Evolutionary conservation across 2,797 vertebrate genomes (phyloP).

Genomic region (Pangasius sanitwongsei): DNA sequence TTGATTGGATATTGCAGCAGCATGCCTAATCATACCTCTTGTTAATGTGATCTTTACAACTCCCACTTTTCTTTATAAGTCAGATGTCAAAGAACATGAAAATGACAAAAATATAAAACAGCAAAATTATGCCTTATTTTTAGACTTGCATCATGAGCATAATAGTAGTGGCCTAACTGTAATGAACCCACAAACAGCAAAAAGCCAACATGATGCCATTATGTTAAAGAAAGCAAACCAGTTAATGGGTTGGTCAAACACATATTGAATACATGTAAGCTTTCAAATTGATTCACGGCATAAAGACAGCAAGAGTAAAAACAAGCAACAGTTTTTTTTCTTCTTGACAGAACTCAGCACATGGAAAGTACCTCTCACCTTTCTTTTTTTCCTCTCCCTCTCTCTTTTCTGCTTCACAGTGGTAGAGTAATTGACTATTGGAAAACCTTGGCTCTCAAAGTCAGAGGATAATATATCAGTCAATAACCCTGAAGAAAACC

Average conservation of each 20-base stretch:
- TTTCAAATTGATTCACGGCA: constrained; percentile 46
- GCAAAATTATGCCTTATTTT: neutral
- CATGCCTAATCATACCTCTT: neutral
- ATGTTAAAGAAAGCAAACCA: constrained; percentile 30
- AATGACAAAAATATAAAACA: neutral
- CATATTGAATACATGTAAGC: constrained; percentile 36
- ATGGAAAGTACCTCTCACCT: constrained; percentile 40
- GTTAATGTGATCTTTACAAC: neutral
- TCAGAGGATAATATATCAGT: constrained; percentile 63
- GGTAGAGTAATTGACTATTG: constrained; percentile 59
- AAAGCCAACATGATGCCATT: constrained; percentile 18
- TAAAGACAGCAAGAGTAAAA: constrained; percentile 18
- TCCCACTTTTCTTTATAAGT: neutral
- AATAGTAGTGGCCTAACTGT: neutral
- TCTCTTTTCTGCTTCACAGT: constrained; percentile 54
- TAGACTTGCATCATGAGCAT: neutral
- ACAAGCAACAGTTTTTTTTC: constrained; percentile 31
- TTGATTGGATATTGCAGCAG: neutral
- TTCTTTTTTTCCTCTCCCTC: constrained; percentile 29
- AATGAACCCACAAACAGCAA: neutral
- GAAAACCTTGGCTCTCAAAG: constrained; percentile 61
- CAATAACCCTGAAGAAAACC: constrained; percentile 62
- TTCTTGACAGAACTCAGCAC: constrained; percentile 33
- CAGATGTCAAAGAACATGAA: neutral
- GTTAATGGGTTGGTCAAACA: constrained; percentile 47